Conservation (phyloP, 2,113 vertebrate genomes). For the Cichladusa arquata region DNA sequence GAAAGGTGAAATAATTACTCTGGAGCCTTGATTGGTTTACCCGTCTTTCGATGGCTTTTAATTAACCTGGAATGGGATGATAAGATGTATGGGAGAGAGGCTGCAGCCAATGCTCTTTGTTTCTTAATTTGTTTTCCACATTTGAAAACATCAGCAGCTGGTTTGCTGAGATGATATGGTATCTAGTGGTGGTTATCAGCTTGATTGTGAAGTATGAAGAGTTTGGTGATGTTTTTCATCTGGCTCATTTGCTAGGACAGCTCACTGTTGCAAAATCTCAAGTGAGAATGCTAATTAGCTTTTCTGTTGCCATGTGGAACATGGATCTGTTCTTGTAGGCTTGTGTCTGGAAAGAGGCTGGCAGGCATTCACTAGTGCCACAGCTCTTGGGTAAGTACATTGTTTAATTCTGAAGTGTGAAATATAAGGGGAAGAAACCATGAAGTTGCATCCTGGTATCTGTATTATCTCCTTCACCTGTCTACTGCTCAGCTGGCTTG, state of each 20-base stretch:
- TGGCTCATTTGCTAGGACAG: not conserved
- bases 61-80: not conserved
- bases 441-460: not conserved
- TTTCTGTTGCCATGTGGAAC: not conserved
- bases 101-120: not conserved
- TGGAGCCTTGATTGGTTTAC: not conserved
- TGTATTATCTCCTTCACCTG: not conserved
- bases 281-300: not conserved
- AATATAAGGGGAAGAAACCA: not conserved
- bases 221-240: not conserved
- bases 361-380: not conserved
- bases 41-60: not conserved
- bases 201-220: not conserved
- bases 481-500: not conserved
- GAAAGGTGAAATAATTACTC: not conserved
- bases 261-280: not conserved
- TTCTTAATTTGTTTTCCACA: not conserved
- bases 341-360: not conserved
- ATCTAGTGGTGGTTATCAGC: not conserved
- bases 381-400: not conserved
- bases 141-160: not conserved
- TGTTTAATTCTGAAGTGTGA: not conserved
- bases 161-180: accelerated
- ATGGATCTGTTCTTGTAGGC: not conserved
- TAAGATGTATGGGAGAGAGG: not conserved